These are phyloP conservation scores for Eidolon dupreanum DNA, from an alignment of 2,797 vertebrate species.

Conservation along the genomic window DNA sequence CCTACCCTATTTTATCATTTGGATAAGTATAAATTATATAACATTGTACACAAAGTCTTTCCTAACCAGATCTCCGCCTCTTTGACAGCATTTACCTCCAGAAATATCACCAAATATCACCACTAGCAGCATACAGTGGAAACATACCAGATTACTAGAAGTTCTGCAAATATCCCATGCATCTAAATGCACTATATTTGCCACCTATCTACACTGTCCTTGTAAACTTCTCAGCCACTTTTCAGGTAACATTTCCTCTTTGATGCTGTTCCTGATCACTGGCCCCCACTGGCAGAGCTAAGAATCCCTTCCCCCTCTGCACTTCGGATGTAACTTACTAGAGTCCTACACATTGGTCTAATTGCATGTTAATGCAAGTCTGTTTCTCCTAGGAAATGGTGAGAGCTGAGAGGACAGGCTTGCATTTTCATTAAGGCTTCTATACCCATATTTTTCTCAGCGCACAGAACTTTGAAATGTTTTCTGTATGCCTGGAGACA, in stretches of 20 bases:
- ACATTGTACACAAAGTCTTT: neutral
- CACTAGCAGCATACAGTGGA: no score
- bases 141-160: neutral
- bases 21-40: neutral
- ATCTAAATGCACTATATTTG: neutral
- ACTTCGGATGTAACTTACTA: neutral
- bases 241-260: neutral
- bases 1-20: neutral
- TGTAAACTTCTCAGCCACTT: neutral
- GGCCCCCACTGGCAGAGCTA: neutral
- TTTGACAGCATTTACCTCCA: neutral
- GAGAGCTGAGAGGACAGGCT: neutral
- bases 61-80: neutral
- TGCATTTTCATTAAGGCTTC: neutral
- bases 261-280: neutral
- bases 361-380: neutral
- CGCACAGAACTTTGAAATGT: neutral
- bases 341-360: neutral
- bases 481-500: neutral
- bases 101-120: neutral
- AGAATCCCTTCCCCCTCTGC: neutral
- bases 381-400: neutral
- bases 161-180: neutral
- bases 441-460: neutral
- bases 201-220: neutral